These are phyloP conservation scores for Rafetus swinhoei DNA, from an alignment of 2,113 vertebrate genomes.

Conservation along the genomic window DNA sequence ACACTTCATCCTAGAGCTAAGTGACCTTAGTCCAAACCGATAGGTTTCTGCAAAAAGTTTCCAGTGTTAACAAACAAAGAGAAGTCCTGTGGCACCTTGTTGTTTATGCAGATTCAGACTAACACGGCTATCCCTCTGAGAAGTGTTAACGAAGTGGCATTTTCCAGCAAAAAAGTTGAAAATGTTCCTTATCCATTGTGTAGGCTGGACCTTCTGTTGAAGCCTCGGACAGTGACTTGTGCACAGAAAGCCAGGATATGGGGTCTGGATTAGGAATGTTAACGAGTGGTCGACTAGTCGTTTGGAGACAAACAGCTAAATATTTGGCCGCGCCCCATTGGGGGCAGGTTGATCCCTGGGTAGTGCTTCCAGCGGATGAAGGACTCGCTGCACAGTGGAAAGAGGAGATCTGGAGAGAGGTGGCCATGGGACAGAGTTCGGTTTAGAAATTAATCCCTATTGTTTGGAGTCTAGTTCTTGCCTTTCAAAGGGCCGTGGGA, in stretches of 20 bases:
- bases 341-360: not conserved
- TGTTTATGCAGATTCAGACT: no score
- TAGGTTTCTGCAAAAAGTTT: no score
- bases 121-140: no score
- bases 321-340: not conserved
- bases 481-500: not conserved
- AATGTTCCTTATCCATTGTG: not conserved
- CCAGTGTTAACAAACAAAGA: no score
- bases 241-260: not conserved
- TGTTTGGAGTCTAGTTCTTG: not conserved
- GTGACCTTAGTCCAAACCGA: not conserved
- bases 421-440: not conserved
- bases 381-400: not conserved
- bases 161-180: no score
- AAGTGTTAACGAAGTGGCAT: no score
- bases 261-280: not conserved
- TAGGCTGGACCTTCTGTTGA: no score
- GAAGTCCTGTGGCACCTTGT: no score
- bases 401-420: not conserved
- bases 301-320: not conserved
- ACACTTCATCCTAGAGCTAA: not conserved
- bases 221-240: not conserved
- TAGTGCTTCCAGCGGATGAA: not conserved
- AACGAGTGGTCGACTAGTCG: not conserved
- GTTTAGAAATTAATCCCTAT: not conserved